Conservation (phyloP, 2,797 vertebrate species). For the Melanogrammus aeglefinus region DNA sequence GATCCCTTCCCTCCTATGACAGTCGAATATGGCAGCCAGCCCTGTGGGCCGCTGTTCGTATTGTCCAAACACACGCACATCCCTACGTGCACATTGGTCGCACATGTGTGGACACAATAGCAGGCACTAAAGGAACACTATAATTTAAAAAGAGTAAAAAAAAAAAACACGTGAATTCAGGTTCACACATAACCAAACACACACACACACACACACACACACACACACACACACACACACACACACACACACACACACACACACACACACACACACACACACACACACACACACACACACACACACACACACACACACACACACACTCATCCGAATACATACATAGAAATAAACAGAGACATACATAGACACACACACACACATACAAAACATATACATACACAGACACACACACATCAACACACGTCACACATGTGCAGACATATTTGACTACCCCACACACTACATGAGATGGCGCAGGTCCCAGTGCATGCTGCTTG, state of each 20-base stretch:
- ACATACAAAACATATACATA: neutral
- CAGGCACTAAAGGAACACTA: neutral
- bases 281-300: neutral
- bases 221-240: neutral
- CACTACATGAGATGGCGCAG: neutral
- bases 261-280: neutral
- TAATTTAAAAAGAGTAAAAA: too few relatives aligned
- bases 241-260: neutral
- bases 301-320: neutral
- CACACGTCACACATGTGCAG: neutral
- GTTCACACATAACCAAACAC: constrained; percentile 7
- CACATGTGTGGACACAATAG: neutral
- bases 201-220: neutral
- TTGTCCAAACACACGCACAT: constrained; percentile 3
- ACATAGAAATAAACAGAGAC: neutral
- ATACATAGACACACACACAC: neutral
- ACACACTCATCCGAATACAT: neutral
- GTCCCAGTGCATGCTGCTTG: neutral
- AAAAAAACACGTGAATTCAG: neutral
- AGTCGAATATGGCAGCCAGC: constrained; percentile 6
- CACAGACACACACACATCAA: neutral
- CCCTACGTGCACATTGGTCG: neutral
- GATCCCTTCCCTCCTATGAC: constrained; percentile 1
- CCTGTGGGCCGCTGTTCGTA: neutral
- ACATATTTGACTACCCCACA: neutral